Conservation (phyloP, 2,113 vertebrate species). For the Porphyrio hochstetteri region DNA sequence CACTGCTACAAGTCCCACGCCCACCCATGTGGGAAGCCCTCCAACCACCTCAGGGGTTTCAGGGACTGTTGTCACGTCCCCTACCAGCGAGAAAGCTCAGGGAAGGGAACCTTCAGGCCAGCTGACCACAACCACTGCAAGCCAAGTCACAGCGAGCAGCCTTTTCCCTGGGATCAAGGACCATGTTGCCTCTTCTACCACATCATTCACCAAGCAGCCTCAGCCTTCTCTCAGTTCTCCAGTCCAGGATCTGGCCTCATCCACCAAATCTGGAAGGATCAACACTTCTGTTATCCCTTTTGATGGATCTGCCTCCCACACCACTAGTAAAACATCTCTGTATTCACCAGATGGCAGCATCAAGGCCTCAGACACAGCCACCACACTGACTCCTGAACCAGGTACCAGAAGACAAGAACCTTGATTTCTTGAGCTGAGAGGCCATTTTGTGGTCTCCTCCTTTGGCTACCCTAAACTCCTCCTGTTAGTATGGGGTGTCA, state of each 20-base stretch:
- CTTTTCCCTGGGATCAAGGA: background rate
- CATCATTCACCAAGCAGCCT: background rate
- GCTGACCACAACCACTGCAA: rapidly evolving
- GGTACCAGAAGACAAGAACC: background rate
- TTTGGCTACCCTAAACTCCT: background rate
- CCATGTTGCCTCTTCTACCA: rapidly evolving
- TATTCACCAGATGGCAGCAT: background rate
- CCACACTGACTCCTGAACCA: background rate
- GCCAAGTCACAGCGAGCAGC: rapidly evolving
- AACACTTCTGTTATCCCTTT: rapidly evolving
- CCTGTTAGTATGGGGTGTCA: background rate
- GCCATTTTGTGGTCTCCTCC: background rate
- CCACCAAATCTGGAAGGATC: background rate
- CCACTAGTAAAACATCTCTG: background rate
- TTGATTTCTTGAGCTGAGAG: background rate
- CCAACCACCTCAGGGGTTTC: rapidly evolving
- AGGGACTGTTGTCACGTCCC: rapidly evolving
- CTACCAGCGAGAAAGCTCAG: rapidly evolving
- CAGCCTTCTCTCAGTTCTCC: background rate
- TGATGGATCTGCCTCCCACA: rapidly evolving
- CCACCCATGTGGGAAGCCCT: rapidly evolving
- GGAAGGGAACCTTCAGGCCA: rapidly evolving
- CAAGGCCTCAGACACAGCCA: background rate
- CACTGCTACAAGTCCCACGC: rapidly evolving
- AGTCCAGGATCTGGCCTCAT: background rate